Conservation (phyloP, 2,113 vertebrate genomes). For the Psophia crepitans region DNA sequence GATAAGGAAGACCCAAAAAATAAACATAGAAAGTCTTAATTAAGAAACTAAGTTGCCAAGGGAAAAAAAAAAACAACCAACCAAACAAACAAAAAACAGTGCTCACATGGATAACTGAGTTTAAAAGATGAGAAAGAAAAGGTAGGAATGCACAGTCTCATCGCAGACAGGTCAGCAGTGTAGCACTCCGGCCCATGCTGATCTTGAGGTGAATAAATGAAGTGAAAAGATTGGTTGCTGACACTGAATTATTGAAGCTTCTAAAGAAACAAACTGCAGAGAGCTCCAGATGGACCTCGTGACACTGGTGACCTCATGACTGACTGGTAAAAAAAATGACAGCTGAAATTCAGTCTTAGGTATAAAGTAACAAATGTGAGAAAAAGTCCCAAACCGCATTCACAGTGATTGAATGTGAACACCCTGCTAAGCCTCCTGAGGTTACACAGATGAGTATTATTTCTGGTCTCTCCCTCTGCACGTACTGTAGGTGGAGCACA, state of each 20-base stretch:
- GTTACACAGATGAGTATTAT: background rate
- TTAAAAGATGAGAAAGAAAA: background rate
- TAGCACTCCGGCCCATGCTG: background rate
- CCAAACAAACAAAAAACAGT: background rate
- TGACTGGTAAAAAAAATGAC: background rate
- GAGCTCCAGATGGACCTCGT: background rate
- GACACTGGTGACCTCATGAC: background rate
- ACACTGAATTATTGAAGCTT: background rate
- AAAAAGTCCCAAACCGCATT: background rate
- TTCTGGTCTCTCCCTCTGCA: background rate
- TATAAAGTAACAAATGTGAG: background rate
- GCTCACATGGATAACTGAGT: background rate
- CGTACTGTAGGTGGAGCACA: background rate
- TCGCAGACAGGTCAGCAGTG: background rate
- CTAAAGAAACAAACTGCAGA: background rate
- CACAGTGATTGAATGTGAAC: background rate
- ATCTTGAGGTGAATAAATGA: background rate
- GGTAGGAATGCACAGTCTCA: background rate
- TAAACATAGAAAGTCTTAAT: background rate
- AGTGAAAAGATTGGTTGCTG: background rate
- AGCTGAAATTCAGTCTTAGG: background rate
- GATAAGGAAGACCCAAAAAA: background rate
- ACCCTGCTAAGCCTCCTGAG: background rate
- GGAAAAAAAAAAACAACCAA: background rate
- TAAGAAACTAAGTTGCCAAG: background rate